A percentile compares a stretch with the other conserved stretches of the same genome.
Conservation (phyloP, 2,888 invertebrate genomes). For the Pardosa pseudoannulata region DNA sequence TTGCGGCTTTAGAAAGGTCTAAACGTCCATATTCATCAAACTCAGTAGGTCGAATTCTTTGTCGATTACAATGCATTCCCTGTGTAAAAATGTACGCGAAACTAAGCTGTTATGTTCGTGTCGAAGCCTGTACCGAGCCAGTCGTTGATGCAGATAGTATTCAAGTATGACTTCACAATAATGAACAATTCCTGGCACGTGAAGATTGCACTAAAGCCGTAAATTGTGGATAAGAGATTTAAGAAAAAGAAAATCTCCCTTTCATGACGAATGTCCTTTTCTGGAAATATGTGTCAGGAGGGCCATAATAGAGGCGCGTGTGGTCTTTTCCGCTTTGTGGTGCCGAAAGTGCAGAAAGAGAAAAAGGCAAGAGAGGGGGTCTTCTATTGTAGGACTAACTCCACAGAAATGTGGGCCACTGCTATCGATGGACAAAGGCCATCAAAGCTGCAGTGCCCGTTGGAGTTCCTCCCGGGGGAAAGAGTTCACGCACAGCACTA, state of each 20-base stretch:
- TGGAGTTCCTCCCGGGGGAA: not conserved
- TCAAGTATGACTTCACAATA: too few relatives aligned
- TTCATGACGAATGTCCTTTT: not conserved
- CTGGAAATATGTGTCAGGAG: not conserved
- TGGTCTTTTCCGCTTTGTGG: not conserved
- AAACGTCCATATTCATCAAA: too few relatives aligned
- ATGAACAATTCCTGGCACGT: too few relatives aligned
- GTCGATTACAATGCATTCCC: too few relatives aligned
- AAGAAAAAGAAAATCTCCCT: not conserved
- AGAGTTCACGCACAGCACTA: not conserved
- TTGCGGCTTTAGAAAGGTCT: too few relatives aligned
- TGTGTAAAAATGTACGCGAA: too few relatives aligned
- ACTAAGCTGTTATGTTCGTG: too few relatives aligned
- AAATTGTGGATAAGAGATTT: not conserved
- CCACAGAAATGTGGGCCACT: not conserved
- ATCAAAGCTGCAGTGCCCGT: not conserved
- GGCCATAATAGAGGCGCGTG: slow-evolving; percentile 2
- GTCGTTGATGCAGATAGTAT: too few relatives aligned
- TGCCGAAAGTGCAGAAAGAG: not conserved
- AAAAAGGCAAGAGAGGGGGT: not conserved
- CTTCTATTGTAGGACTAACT: not conserved
- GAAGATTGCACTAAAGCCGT: too few relatives aligned
- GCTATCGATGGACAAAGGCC: not conserved
- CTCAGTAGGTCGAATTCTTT: too few relatives aligned
- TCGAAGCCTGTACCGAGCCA: too few relatives aligned